Base-by-base conservation (phyloP, 2,888 invertebrate species). In the Gari tellinella region DNA sequence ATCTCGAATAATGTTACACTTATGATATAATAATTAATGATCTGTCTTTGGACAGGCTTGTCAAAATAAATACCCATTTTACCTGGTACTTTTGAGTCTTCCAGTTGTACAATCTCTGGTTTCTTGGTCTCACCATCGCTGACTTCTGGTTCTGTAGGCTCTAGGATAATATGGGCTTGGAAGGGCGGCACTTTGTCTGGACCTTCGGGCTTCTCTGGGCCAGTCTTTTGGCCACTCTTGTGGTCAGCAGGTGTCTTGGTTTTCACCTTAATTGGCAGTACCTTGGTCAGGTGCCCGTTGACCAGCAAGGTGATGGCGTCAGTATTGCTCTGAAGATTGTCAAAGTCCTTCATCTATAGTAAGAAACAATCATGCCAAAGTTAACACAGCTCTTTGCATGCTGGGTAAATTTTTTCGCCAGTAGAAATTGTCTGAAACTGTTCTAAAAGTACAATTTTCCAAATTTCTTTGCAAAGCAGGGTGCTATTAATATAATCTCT, bases 241-340 rank as follows among this genome's bases (percentile, higher is more conserved):
- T 31, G 31, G n/a, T 37, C 19, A 8, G 8, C 19, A 12, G 21
- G 19, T 2, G 41, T 17, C 12, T 58, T 41, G 1, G 19, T 41
- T 25, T 43, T 37, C 19, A 58, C 25, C 7, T 51, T 49, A 40
- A 73, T 26, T 1, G 72, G 72, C 7, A 77, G 41, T 14, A 73
- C 55, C 52, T 73, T 77, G 10, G 65, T 73, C 25, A 63, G 48
- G 14, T 72, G 72, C 15, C 72, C 77, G 45, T 77, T 73, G 40
- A 77, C 43, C n/a, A 63, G 63, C 31, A 77, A 25, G 3, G 65
- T 62, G 40, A 77, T 31, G 1, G 72, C 46, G 10, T 77, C 77
- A 17, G 57, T 37, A 38, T 57, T 61, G 31, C 10, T 31, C 31
- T 31, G 31, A 31, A 31, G 31, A 31, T 31, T 4, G 31, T 31